A percentile compares a stretch with the other conserved stretches of the same genome.
Conservation (phyloP, 2,888 invertebrate species). For the Athalia rosae region DNA sequence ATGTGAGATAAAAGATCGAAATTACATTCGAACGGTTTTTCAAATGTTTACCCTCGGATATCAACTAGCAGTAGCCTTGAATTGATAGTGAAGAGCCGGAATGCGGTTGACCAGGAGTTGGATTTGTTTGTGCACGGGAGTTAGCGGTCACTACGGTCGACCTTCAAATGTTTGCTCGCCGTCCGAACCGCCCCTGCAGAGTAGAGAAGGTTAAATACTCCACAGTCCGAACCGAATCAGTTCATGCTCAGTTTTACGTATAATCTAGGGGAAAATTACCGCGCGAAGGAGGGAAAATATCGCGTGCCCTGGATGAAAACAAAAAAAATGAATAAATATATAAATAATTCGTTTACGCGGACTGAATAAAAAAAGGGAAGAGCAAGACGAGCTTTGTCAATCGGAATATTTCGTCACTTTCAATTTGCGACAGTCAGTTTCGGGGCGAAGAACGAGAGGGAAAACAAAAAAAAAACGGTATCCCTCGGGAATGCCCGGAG, state of each 20-base stretch:
- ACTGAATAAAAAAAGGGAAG: too few species aligned
- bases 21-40: too few species aligned
- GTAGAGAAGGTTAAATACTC: conserved; percentile 17
- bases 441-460: background rate
- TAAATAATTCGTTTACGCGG: too few species aligned
- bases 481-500: background rate
- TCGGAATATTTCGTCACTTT: background rate
- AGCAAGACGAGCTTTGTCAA: too few species aligned
- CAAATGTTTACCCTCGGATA: too few species aligned
- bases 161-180: conserved; percentile 23
- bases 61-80: too few species aligned
- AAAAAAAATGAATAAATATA: too few species aligned
- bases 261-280: background rate
- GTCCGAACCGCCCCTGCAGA: background rate
- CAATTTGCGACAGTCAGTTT: background rate
- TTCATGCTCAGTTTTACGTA: conserved; percentile 28
- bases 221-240: background rate
- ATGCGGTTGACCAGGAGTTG: background rate
- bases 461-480: background rate
- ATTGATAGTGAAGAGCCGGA: background rate
- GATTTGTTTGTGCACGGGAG: conserved; percentile 33
- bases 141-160: conserved; percentile 40
- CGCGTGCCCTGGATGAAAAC: too few species aligned
- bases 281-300: conserved; percentile 13
- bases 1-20: too few species aligned